Conservation (phyloP, 2,888 invertebrate genomes). For the Seira ritae region DNA sequence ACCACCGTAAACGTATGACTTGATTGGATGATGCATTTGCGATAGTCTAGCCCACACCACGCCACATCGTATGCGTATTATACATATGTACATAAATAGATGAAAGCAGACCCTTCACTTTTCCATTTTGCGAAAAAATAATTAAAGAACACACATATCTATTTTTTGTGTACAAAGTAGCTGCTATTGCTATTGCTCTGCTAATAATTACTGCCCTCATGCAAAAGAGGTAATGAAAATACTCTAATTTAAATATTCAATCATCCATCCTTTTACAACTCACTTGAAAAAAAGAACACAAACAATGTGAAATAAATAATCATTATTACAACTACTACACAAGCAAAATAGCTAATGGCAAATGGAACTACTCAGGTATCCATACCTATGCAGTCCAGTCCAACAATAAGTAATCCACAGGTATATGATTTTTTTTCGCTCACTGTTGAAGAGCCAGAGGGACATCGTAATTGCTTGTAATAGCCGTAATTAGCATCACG, state of each 20-base stretch:
- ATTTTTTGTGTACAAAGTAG: not conserved
- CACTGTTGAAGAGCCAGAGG: constrained; percentile 38
- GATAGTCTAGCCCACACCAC: too few species aligned
- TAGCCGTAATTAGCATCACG: constrained; percentile 58
- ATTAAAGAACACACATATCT: not conserved
- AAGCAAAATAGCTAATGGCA: not conserved
- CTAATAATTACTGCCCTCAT: not conserved
- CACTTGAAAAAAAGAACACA: not conserved
- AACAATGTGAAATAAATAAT: not conserved
- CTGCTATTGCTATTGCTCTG: too few species aligned
- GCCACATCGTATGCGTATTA: too few species aligned
- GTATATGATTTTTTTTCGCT: constrained; percentile 20
- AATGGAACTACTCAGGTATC: too few species aligned
- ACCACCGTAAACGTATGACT: not conserved
- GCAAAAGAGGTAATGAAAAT: not conserved
- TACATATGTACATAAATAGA: too few species aligned
- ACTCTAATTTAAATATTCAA: not conserved
- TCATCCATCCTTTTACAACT: not conserved
- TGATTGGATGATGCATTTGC: not conserved
- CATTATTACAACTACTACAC: not conserved
- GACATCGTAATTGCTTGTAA: constrained; percentile 54
- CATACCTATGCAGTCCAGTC: not conserved
- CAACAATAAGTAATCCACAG: too few species aligned
- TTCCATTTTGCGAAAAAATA: too few species aligned
- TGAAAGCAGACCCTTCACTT: too few species aligned